Percentiles rank a stretch among this genome's conserved stretches.
phyloP scores from a whole-genome alignment of 2,888 invertebrate species.

The Leptopilina syphax region DNA sequence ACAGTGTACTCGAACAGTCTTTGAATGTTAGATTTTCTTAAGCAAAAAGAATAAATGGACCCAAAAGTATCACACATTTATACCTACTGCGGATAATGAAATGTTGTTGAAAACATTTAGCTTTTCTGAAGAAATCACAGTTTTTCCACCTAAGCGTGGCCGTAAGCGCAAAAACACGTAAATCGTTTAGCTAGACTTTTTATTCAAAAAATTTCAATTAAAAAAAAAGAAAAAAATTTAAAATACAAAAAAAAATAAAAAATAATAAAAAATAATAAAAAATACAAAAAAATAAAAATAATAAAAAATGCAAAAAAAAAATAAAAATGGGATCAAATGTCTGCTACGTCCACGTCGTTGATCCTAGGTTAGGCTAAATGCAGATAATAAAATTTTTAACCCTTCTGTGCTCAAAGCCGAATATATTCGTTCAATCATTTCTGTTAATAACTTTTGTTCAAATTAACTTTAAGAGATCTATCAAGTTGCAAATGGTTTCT shows the following conservation, averaged over 20 bases:
- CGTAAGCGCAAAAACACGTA: background rate
- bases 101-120: background rate
- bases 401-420: background rate
- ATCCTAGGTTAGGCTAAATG: background rate
- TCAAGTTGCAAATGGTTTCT: too few species aligned
- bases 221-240: background rate
- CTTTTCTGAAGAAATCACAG: background rate
- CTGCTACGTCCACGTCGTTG: conserved; percentile 14
- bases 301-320: background rate
- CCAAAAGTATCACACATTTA: conserved; percentile 14
- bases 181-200: background rate
- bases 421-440: too few species aligned
- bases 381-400: background rate
- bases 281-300: conserved; percentile 5
- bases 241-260: too few species aligned
- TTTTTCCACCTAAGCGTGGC: background rate
- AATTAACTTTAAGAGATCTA: too few species aligned
- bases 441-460: too few species aligned
- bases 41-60: background rate
- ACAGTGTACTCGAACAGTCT: background rate
- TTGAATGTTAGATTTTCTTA: background rate
- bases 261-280: background rate
- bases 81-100: background rate
- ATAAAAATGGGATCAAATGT: background rate
- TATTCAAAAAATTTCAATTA: background rate